These are phyloP conservation scores for Drosophila falleni DNA, from an alignment of 2,888 invertebrate species.

Conservation along the genomic window DNA sequence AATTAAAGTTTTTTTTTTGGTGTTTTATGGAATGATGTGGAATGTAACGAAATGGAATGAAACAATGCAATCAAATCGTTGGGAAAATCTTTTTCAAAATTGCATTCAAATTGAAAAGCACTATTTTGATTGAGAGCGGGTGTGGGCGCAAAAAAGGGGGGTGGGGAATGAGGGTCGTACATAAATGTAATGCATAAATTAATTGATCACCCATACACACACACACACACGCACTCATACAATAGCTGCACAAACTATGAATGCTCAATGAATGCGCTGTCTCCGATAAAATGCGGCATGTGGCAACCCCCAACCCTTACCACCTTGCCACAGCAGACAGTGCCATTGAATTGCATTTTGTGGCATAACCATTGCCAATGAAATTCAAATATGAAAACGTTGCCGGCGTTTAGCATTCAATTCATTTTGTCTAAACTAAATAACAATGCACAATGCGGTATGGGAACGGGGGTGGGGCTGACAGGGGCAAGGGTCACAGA, in stretches of 20 bases:
- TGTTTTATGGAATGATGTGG: constrained; percentile 11
- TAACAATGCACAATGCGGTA: constrained; percentile 59
- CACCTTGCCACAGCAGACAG: constrained; percentile 1
- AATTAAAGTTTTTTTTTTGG: neutral
- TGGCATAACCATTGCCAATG: constrained; percentile 45
- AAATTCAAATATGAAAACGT: constrained; percentile 59
- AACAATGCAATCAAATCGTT: constrained; percentile 28
- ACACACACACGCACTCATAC: neutral
- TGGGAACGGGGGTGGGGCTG: neutral
- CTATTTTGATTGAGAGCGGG: constrained; percentile 27
- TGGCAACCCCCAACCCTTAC: neutral
- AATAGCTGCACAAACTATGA: constrained; percentile 58
- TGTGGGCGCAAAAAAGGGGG: neutral
- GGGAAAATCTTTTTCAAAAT: constrained; percentile 43
- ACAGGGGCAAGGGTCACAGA: neutral
- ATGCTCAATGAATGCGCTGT: constrained; percentile 59
- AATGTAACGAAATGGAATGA: constrained; percentile 32
- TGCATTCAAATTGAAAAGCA: constrained; percentile 64
- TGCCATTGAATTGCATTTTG: constrained; percentile 34
- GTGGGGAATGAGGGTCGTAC: neutral
- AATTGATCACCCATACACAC: constrained; percentile 59
- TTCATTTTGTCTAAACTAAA: constrained; percentile 75
- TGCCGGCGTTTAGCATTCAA: constrained; percentile 65
- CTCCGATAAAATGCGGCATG: constrained; percentile 53
- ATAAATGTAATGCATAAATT: constrained; percentile 75